These are phyloP conservation scores for Labrus mixtus DNA, from an alignment of 2,113 vertebrate genomes.

Conservation along the genomic window DNA sequence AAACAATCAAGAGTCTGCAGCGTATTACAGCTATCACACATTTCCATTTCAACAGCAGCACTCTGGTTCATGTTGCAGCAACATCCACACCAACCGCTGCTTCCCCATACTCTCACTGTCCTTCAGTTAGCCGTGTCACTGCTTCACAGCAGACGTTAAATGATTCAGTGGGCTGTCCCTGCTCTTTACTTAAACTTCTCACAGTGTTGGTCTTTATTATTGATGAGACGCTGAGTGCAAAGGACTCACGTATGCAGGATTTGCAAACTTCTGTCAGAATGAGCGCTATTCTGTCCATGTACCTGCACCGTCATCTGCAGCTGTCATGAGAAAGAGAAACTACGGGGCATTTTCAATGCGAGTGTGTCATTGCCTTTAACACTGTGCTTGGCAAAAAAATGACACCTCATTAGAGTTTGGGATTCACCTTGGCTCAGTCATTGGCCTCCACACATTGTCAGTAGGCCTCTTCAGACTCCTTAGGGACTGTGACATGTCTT, in stretches of 20 bases:
- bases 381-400: slow-evolving; percentile 8
- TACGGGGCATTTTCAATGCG: not conserved
- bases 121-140: slow-evolving; percentile 44
- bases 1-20: slow-evolving; percentile 1
- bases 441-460: not conserved
- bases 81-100: slow-evolving; percentile 14
- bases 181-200: slow-evolving; percentile 58
- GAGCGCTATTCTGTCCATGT: slow-evolving; percentile 27
- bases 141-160: slow-evolving; percentile 57
- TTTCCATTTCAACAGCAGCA: slow-evolving; percentile 3
- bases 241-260: slow-evolving; percentile 64
- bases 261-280: slow-evolving; percentile 69
- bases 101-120: slow-evolving; percentile 37
- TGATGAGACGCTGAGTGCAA: slow-evolving; percentile 64
- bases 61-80: slow-evolving; percentile 19
- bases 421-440: slow-evolving; percentile 42
- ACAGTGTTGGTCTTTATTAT: slow-evolving; percentile 64
- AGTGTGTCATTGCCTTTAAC: not conserved
- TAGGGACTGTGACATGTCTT: too few relatives aligned
- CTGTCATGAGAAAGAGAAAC: slow-evolving; percentile 47
- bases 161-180: slow-evolving; percentile 69
- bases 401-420: slow-evolving; percentile 58
- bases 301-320: slow-evolving; percentile 18
- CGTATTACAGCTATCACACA: not conserved
- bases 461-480: slow-evolving; percentile 9